Evolutionary conservation across 2,113 vertebrate genomes (phyloP).

Genomic region (Cyprinodon tularosa): DNA sequence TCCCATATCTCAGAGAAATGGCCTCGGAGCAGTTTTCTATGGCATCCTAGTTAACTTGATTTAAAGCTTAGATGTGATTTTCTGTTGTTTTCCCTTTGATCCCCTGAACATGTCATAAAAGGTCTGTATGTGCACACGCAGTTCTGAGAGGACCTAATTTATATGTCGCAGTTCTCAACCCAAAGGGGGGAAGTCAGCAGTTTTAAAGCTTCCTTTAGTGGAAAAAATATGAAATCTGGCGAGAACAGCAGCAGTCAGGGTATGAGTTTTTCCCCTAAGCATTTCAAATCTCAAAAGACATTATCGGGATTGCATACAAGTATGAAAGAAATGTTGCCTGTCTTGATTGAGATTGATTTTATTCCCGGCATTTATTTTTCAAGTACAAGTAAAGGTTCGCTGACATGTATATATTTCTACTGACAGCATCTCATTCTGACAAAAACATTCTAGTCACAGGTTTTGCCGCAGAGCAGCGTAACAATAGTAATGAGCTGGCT

Average conservation of each 20-base stretch:
- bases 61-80: slow-evolving; percentile 24
- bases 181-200: slow-evolving; percentile 37
- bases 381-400: slow-evolving; percentile 48
- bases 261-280: slow-evolving; percentile 52
- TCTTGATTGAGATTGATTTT: slow-evolving; percentile 59
- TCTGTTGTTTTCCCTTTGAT: slow-evolving; percentile 8
- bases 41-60: slow-evolving; percentile 30
- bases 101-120: slow-evolving; percentile 31
- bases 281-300: slow-evolving; percentile 45
- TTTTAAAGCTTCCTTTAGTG: slow-evolving; percentile 26
- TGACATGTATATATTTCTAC: slow-evolving; percentile 52
- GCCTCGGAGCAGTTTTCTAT: slow-evolving; percentile 11
- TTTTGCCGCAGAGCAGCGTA: slow-evolving; percentile 1
- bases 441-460: slow-evolving; percentile 3
- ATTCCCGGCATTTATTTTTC: slow-evolving; percentile 16
- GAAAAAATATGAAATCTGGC: slow-evolving; percentile 26
- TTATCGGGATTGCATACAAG: slow-evolving; percentile 54
- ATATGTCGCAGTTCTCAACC: slow-evolving; percentile 26
- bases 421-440: slow-evolving; percentile 11
- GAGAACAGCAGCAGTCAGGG: slow-evolving; percentile 16
- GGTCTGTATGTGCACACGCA: background rate
- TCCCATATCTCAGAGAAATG: slow-evolving; percentile 9
- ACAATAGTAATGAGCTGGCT: slow-evolving; percentile 5
- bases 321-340: slow-evolving; percentile 51
- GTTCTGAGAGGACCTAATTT: slow-evolving; percentile 32